Conservation (phyloP, 2,113 vertebrate genomes). For the Chrysemys picta region DNA sequence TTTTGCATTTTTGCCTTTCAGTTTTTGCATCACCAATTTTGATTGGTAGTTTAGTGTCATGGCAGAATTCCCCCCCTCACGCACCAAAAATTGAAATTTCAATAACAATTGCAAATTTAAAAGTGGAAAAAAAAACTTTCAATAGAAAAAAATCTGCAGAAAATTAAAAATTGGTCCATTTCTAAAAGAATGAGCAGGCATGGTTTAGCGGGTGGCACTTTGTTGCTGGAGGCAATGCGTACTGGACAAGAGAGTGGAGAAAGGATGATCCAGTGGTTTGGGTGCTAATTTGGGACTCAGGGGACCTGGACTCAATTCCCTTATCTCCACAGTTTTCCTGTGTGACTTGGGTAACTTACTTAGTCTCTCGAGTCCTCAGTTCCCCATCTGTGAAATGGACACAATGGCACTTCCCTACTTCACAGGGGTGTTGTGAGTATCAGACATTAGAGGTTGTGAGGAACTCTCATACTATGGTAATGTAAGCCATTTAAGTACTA, state of each 20-base stretch:
- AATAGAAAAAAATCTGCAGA: background rate
- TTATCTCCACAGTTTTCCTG: background rate
- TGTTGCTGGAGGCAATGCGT: background rate
- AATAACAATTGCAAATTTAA: background rate
- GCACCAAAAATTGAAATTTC: background rate
- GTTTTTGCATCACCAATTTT: background rate
- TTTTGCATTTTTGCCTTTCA: background rate
- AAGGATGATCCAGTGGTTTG: background rate
- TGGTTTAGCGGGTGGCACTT: background rate
- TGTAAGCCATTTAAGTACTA: background rate
- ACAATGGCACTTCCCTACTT: background rate
- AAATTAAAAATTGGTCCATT: background rate
- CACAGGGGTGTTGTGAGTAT: background rate
- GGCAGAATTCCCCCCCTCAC: background rate
- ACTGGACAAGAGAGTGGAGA: background rate
- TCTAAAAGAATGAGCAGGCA: background rate
- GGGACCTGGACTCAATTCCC: background rate
- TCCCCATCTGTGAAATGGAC: background rate
- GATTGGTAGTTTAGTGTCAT: background rate
- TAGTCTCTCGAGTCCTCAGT: background rate
- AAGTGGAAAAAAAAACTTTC: background rate
- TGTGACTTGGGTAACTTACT: background rate
- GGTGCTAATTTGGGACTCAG: background rate
- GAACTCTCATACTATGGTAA: background rate
- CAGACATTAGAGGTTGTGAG: background rate